Conservation (phyloP, 2,797 vertebrate species). For the Carduelis carduelis region DNA sequence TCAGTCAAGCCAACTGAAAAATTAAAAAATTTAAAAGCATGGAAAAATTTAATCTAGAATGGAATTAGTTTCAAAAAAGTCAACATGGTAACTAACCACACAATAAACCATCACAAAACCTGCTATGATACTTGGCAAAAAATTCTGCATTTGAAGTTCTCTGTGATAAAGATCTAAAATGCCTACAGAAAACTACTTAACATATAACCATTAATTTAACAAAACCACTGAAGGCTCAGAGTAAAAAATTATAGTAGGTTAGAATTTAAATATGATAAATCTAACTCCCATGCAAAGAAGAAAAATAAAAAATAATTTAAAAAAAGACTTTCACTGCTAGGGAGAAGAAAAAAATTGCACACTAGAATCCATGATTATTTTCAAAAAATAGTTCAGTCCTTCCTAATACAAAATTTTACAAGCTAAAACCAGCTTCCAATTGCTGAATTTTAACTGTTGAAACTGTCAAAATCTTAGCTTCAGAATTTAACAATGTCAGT, state of each 20-base stretch:
- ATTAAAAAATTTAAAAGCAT: neutral
- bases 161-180: constrained; percentile 26
- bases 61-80: neutral
- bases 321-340: neutral
- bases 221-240: neutral
- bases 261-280: neutral
- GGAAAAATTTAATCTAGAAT: neutral
- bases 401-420: neutral
- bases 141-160: neutral
- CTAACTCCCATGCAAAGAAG: neutral
- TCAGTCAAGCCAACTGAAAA: neutral
- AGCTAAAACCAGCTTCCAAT: neutral
- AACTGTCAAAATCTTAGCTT: neutral
- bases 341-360: neutral
- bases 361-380: neutral
- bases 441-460: neutral
- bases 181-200: neutral
- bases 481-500: neutral
- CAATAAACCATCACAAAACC: neutral
- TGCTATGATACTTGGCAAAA: neutral
- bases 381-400: neutral
- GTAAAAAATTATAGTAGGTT: neutral
- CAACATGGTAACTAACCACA: neutral
- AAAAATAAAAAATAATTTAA: neutral
- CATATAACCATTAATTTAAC: neutral